Conservation (phyloP, 2,113 vertebrate species). For the Calonectris borealis region DNA sequence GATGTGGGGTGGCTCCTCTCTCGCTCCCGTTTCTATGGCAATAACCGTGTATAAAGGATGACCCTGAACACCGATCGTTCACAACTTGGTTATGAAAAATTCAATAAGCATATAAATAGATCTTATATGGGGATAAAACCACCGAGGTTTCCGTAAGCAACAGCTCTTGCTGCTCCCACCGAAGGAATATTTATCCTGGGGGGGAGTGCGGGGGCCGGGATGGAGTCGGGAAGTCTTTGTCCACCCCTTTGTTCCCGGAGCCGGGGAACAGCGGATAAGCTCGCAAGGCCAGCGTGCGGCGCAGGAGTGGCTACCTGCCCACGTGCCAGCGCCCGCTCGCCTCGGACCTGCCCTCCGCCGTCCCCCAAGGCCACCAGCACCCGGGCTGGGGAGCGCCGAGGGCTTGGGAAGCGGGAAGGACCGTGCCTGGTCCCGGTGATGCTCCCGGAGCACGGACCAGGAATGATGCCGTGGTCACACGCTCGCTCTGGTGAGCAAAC, state of each 20-base stretch:
- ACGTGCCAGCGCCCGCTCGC: background rate
- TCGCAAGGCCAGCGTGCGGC: background rate
- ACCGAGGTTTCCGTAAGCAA: background rate
- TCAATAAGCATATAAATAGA: background rate
- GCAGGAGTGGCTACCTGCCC: background rate
- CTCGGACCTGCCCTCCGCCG: too few relatives aligned
- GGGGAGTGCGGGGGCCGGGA: background rate
- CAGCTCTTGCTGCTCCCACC: background rate
- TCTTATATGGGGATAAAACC: background rate
- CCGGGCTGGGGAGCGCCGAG: background rate
- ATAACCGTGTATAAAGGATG: background rate
- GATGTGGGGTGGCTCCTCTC: background rate
- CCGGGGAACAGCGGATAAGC: rapidly evolving
- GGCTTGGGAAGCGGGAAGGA: background rate
- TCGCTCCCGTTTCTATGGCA: background rate
- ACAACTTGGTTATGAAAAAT: background rate
- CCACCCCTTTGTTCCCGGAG: background rate
- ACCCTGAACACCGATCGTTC: background rate
- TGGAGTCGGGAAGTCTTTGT: background rate
- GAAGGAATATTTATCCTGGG: background rate
- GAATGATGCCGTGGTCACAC: rapidly evolving
- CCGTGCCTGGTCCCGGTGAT: background rate
- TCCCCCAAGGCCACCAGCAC: rapidly evolving
- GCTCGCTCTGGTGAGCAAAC: background rate
- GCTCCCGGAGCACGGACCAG: background rate